Evolutionary conservation across 1,140 invertebrate genomes (phyloP), one percentile per base, ranked within the genome.

Genomic region (Zophobas morio): DNA sequence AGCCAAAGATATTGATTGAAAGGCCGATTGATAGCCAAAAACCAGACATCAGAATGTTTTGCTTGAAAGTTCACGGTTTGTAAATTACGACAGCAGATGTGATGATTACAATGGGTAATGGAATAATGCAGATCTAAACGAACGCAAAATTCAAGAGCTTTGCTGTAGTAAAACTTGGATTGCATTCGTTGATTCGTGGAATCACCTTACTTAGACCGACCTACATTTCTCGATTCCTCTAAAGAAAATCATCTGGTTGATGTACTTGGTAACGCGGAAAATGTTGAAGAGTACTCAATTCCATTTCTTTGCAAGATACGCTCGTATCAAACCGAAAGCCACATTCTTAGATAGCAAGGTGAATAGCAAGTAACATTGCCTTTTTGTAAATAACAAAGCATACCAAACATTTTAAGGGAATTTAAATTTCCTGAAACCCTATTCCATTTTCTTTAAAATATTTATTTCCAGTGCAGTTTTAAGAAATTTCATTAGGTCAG

Each of bases 21-120:
- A 20, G n/a, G 6, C 4, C 2, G n/a, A 20, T 6, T n/a, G n/a
- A 51, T 51, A 51, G 6, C 42, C n/a, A 20, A 66, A 1, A 33
- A 66, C 2, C 35, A 42, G 39, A 66, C 37, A n/a, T 63, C 57
- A 39, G n/a, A 63, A 37, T 63, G 57, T 63, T 51, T 63, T 63
- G 57, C 57, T 63, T 35, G 57, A 66, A 42, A 74, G 72, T 51
- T 53, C 72, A 60, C 49, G 36, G 51, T 57, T 74, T 74, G 72
- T 74, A 74, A 74, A 74, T 74, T 74, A 74, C 72, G 36, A 42
- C 54, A 42, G 34, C 72, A 74, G 72, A 74, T 74, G 72, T 56
- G 56, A 42, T 56, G 71, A 74, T 74, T 66, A 66, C 42, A 74
- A 74, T 60, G 53, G 56, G 53, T 74, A 74, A 74, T 74, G 72